phyloP scores from a whole-genome alignment of 1,140 invertebrate species.

The Drosophila pruinosa region DNA sequence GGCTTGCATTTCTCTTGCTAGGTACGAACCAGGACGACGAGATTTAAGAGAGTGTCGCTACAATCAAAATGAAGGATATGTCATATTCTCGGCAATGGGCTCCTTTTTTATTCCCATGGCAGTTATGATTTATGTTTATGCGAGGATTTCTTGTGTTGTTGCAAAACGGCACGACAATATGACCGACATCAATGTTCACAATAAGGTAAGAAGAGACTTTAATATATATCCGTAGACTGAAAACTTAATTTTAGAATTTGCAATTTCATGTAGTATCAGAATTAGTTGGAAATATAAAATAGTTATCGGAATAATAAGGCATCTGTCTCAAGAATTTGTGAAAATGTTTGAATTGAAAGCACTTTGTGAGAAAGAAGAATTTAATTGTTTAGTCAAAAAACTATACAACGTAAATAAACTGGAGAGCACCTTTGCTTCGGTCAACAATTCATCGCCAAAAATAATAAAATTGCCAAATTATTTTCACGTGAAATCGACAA shows the following conservation, averaged over 20 bases:
- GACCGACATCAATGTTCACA: slow-evolving; percentile 82
- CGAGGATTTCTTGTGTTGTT: slow-evolving; percentile 93
- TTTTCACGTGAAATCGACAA: background rate
- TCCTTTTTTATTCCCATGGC: slow-evolving; percentile 96
- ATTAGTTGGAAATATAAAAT: background rate
- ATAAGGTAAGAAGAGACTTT: slow-evolving; percentile 74
- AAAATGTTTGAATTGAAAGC: background rate
- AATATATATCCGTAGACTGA: too few species aligned
- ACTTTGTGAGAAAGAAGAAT: background rate
- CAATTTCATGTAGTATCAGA: too few species aligned
- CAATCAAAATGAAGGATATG: slow-evolving; percentile 92
- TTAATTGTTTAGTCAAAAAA: slow-evolving; percentile 5
- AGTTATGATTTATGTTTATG: slow-evolving; percentile 96
- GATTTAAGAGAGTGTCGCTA: slow-evolving; percentile 87
- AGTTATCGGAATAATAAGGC: background rate
- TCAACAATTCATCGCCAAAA: background rate
- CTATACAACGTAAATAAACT: background rate
- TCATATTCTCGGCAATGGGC: slow-evolving; percentile 94
- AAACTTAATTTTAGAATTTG: too few species aligned
- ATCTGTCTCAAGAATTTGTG: background rate
- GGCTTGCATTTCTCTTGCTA: slow-evolving; percentile 51
- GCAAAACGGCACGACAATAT: slow-evolving; percentile 86
- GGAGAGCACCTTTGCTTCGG: background rate
- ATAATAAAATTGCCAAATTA: slow-evolving; percentile 2
- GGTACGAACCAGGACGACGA: slow-evolving; percentile 87